Conservation (phyloP, 2,113 vertebrate genomes). For the Podarcis cretensis region DNA sequence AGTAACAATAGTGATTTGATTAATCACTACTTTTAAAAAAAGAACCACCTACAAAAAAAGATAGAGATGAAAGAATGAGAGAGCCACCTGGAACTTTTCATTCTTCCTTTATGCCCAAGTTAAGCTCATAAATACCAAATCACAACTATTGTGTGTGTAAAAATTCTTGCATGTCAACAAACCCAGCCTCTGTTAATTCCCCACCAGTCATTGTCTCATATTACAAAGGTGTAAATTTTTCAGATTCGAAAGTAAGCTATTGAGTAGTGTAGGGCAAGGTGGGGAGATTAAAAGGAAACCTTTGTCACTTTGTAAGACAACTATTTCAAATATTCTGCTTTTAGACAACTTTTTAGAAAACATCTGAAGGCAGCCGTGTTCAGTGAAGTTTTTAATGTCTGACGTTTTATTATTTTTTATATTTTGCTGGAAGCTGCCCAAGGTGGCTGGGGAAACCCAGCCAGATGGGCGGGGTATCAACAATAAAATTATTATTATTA, state of each 20-base stretch:
- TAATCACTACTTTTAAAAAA: conserved; percentile 59
- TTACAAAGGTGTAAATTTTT: conserved; percentile 18
- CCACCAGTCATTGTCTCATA: neutral
- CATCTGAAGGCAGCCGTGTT: too few relatives aligned
- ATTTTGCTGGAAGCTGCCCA: too few relatives aligned
- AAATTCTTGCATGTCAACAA: conserved; percentile 50
- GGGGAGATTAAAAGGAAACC: neutral
- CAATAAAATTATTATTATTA: too few relatives aligned
- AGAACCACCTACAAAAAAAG: conserved; percentile 34
- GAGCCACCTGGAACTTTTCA: conserved; percentile 57
- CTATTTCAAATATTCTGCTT: neutral
- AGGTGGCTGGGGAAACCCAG: too few relatives aligned
- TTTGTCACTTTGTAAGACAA: rapidly evolving
- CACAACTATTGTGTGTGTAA: conserved; percentile 50
- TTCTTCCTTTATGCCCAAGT: conserved; percentile 57
- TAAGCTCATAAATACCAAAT: conserved; percentile 60
- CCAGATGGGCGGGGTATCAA: too few relatives aligned
- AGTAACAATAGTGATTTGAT: conserved; percentile 62
- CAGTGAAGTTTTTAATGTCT: too few relatives aligned
- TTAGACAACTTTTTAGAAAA: neutral
- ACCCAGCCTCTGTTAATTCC: conserved; percentile 3
- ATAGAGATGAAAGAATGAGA: conserved; percentile 60
- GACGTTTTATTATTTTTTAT: too few relatives aligned
- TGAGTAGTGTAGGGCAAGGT: neutral
- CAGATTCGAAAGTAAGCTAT: conserved; percentile 8